These are phyloP conservation scores for Neodiprion fabricii DNA, from an alignment of 1,140 invertebrate species.

Conservation along the genomic window DNA sequence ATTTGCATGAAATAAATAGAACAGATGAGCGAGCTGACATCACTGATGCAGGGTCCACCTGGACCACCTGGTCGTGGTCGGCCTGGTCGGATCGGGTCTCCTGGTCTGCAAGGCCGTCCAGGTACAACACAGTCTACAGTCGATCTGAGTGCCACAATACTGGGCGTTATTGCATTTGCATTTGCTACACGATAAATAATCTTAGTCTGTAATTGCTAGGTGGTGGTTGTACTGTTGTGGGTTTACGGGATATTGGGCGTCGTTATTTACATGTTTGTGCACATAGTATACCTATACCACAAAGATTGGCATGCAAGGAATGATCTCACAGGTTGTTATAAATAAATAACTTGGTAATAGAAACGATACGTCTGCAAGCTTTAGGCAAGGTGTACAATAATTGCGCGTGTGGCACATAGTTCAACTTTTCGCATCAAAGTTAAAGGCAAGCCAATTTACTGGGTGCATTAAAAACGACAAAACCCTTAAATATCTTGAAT, in stretches of 20 bases:
- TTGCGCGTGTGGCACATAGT: no score
- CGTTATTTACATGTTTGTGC: neutral
- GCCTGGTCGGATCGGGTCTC: conserved; percentile 65
- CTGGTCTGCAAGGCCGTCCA: conserved; percentile 69
- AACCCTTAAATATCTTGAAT: no score
- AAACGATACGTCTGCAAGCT: no score
- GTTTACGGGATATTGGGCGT: conserved; percentile 42
- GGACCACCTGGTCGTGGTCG: conserved; percentile 67
- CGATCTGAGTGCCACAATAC: neutral
- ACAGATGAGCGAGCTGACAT: conserved; percentile 67
- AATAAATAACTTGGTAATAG: no score
- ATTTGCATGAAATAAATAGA: conserved; percentile 53
- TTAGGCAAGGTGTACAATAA: no score
- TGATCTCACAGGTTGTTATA: no score
- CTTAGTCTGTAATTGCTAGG: conserved; percentile 44
- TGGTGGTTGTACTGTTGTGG: conserved; percentile 53
- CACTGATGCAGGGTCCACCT: conserved; percentile 67
- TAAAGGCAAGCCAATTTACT: no score
- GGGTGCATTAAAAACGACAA: no score
- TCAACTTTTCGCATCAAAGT: no score
- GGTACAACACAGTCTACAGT: conserved; percentile 52
- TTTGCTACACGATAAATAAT: conserved; percentile 12
- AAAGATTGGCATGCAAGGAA: no score
- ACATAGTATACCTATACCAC: neutral
- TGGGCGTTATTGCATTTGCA: conserved; percentile 11